Evolutionary conservation across 2,888 invertebrate genomes (phyloP).

Genomic region (Xanthia icteritia): DNA sequence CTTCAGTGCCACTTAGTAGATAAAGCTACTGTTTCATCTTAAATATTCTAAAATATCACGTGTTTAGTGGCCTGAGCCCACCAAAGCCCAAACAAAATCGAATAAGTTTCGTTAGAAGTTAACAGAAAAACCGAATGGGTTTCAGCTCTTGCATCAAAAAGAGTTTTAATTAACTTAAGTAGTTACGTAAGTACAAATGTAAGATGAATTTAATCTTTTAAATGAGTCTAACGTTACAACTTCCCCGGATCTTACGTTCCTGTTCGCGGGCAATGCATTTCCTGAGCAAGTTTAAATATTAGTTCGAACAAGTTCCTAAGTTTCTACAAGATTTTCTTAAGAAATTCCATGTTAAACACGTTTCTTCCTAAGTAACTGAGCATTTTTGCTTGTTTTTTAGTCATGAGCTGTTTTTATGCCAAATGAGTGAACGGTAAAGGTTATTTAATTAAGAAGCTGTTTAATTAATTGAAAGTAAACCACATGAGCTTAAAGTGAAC

Average conservation of each 20-base stretch:
- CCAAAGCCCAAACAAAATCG: conserved; percentile 17
- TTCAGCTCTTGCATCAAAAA: conserved; percentile 33
- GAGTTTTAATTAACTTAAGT: conserved; percentile 52
- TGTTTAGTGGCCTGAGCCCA: conserved; percentile 2
- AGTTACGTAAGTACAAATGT: conserved; percentile 51
- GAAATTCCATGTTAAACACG: conserved; percentile 61
- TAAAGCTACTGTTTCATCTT: neutral
- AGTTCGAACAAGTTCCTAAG: conserved; percentile 65
- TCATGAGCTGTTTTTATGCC: conserved; percentile 8
- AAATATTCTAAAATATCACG: neutral
- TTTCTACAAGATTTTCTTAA: conserved; percentile 66
- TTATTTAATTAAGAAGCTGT: conserved; percentile 35
- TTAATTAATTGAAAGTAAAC: conserved; percentile 60
- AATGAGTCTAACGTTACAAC: conserved; percentile 52
- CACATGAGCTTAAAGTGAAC: conserved; percentile 66
- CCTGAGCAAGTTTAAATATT: conserved; percentile 69
- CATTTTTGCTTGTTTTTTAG: conserved; percentile 23
- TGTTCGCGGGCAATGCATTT: conserved; percentile 64
- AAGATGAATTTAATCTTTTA: conserved; percentile 58
- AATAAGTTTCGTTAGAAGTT: conserved; percentile 8
- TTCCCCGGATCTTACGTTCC: conserved; percentile 49
- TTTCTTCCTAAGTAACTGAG: conserved; percentile 21
- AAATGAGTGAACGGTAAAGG: conserved; percentile 5
- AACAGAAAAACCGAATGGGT: conserved; percentile 30
- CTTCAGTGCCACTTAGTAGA: neutral